These are phyloP conservation scores for Chrysina gloriosa DNA, from an alignment of 2,888 invertebrate genomes.

Conservation along the genomic window DNA sequence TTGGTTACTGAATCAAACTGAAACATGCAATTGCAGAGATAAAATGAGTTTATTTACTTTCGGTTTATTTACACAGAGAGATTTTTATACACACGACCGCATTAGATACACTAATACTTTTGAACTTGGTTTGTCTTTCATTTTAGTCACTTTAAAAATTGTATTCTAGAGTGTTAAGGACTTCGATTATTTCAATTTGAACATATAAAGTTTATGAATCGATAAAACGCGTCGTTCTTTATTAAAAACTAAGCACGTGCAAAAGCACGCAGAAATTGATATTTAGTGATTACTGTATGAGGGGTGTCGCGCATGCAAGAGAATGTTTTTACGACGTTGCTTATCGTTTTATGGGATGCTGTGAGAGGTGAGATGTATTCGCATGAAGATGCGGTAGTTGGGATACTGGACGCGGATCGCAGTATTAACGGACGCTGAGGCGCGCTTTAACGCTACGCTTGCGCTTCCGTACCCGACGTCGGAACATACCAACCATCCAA, in stretches of 20 bases:
- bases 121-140: background rate
- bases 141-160: background rate
- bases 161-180: conserved; percentile 2
- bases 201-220: background rate
- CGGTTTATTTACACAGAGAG: background rate
- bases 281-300: conserved; percentile 8
- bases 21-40: conserved; percentile 11
- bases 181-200: background rate
- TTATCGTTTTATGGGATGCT: conserved; percentile 20
- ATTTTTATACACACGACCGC: background rate
- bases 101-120: background rate
- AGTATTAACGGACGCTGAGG: conserved; percentile 48
- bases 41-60: conserved; percentile 1
- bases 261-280: background rate
- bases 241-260: conserved; percentile 16
- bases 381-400: conserved; percentile 49
- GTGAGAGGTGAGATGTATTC: conserved; percentile 43
- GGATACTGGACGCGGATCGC: conserved; percentile 52
- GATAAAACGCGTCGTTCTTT: background rate
- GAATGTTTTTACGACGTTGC: conserved; percentile 13
- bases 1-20: background rate
- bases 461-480: conserved; percentile 47
- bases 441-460: conserved; percentile 51
- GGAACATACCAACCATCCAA: conserved; percentile 52
- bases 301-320: conserved; percentile 3